Evolutionary conservation across 2,113 vertebrate species (phyloP), one percentile per base, ranked within the genome.

Genomic region (Bos indicus): DNA sequence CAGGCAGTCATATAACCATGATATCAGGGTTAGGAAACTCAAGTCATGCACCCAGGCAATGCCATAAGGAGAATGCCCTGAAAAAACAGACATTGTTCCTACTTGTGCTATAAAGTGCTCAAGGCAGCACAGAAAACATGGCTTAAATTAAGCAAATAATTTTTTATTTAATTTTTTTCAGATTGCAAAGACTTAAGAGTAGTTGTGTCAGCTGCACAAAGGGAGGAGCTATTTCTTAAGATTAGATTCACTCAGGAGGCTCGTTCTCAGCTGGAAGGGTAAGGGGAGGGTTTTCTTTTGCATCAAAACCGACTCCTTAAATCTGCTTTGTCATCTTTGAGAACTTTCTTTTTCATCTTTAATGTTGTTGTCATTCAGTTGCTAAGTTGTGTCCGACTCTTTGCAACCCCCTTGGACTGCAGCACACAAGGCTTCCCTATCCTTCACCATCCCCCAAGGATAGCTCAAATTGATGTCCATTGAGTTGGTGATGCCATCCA

Each of bases 301-400:
- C 30, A 57, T 48, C 23, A 57, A n/a, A 19, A 12, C 11, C 15
- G 6, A 56, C 3, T 80, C 80, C 40, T 83, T 25, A 90, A 40
- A 88, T 80, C 56, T 36, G 10, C 21, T 62, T 14, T 92, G 46
- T 40, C 57, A 88, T 3, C 80, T 93, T 85, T 12, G 7, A 60
- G 74, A 88, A 62, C 5, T 60, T 60, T 40, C 14, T 78, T 83
- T 56, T 87, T 9, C 5, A 43, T 51, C 54, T 80, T 56, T 78
- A 54, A n/a, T 89, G 33, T 43, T 25, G 67, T 43, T 89, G 28
- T 7, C 13, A 0, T 77, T 26, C 6, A 77, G 12, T 15, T 40
- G 71, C 40, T 14, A 40, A 77, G 23, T 43, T 2, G 0, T 43
- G 40, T 77, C 36, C 0, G 0, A 77, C 40, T 77, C 71, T 7